Evolutionary conservation across 2,888 invertebrate genomes (phyloP).

Genomic region (Hedychridium roseum): DNA sequence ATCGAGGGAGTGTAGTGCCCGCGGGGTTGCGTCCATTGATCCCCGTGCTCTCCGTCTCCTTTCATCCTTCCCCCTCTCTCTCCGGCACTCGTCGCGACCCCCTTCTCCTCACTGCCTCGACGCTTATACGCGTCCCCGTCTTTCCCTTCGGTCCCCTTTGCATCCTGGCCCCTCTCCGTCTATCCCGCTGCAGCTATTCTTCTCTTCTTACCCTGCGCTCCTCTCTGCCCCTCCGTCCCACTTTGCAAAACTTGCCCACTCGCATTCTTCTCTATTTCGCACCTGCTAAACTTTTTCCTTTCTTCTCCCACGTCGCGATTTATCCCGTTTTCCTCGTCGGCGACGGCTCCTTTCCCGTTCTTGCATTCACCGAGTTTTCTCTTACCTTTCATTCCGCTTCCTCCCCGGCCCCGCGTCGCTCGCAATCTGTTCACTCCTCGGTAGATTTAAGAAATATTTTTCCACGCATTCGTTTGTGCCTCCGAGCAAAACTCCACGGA

Average conservation of each 20-base stretch:
- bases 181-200: slow-evolving; percentile 14
- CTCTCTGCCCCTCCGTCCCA: slow-evolving; percentile 16
- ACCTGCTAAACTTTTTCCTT: neutral
- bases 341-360: slow-evolving; percentile 2
- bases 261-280: slow-evolving; percentile 13
- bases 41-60: slow-evolving; percentile 31
- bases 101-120: slow-evolving; percentile 4
- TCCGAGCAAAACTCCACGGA: no score
- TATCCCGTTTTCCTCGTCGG: slow-evolving; percentile 10
- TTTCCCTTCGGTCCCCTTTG: no score
- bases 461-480: no score
- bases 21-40: slow-evolving; percentile 59
- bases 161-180: slow-evolving; percentile 13
- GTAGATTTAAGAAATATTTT: no score
- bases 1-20: slow-evolving; percentile 51
- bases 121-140: slow-evolving; percentile 2
- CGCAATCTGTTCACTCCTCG: no score
- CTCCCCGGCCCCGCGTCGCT: slow-evolving; percentile 11
- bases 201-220: slow-evolving; percentile 12
- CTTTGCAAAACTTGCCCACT: slow-evolving; percentile 20
- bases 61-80: slow-evolving; percentile 13
- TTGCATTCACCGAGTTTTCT: neutral
- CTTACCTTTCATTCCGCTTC: slow-evolving; percentile 19
- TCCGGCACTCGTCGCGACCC: slow-evolving; percentile 6
- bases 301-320: neutral